phyloP scores from a whole-genome alignment of 2,113 vertebrate species.

The Columba janthina region DNA sequence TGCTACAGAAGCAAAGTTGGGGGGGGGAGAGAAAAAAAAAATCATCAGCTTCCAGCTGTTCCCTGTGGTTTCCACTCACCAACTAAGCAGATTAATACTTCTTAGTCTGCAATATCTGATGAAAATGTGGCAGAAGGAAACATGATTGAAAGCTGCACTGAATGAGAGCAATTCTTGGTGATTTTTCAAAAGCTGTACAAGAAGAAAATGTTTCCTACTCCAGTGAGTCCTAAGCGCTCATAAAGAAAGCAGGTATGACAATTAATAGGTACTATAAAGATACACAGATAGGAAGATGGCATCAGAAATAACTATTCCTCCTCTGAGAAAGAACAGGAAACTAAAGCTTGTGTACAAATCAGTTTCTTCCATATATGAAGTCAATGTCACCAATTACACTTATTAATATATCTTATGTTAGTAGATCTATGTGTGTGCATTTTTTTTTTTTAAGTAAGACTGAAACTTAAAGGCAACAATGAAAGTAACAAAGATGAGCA shows the following conservation, averaged over 20 bases:
- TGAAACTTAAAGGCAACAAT: neutral
- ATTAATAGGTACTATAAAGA: neutral
- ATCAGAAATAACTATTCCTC: neutral
- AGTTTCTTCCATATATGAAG: neutral
- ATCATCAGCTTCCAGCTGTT: neutral
- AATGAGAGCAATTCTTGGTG: neutral
- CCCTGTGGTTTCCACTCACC: neutral
- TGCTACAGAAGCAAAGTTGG: neutral
- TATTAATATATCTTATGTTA: neutral
- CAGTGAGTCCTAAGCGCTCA: neutral
- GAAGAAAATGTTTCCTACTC: neutral
- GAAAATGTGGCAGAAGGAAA: neutral
- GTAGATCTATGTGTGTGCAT: neutral
- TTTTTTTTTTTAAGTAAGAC: neutral
- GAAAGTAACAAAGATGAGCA: neutral
- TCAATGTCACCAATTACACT: neutral
- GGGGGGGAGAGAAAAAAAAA: neutral
- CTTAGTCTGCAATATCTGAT: neutral
- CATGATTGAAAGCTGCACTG: neutral
- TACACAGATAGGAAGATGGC: neutral
- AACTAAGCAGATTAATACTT: neutral
- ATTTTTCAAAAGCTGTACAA: neutral
- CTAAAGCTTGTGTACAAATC: fast-evolving
- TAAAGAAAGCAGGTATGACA: neutral
- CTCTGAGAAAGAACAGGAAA: neutral